Evolutionary conservation across 2,888 invertebrate genomes (phyloP).

Genomic region (Troilus luridus): DNA sequence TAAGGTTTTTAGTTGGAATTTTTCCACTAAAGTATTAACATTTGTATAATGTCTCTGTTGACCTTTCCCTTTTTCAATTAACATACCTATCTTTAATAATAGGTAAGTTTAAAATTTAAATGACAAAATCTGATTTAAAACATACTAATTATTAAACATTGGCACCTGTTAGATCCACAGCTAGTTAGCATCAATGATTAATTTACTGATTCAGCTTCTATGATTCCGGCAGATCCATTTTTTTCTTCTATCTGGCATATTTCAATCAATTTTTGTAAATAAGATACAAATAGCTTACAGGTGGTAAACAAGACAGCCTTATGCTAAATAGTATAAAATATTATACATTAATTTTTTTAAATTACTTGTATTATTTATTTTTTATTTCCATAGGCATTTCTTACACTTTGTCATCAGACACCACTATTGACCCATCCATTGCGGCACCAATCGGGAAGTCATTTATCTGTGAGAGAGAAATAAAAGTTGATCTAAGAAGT

Average conservation of each 20-base stretch:
- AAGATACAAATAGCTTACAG: too few species aligned
- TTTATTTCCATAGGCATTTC: background rate
- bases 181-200: background rate
- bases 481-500: constrained; percentile 20
- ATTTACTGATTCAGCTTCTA: too few species aligned
- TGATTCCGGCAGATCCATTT: too few species aligned
- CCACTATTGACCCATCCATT: background rate
- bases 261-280: too few species aligned
- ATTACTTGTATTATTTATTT: background rate
- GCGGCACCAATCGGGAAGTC: constrained; percentile 6
- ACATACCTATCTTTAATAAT: background rate
- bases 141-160: background rate
- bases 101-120: background rate
- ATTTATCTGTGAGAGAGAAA: constrained; percentile 12
- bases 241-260: too few species aligned
- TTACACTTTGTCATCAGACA: background rate
- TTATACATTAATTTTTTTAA: background rate
- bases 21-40: too few species aligned
- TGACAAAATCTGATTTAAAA: background rate
- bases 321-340: background rate
- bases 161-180: background rate
- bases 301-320: too few species aligned
- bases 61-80: too few species aligned
- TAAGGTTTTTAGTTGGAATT: too few species aligned
- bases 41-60: too few species aligned